phyloP scores from a whole-genome alignment of 2,113 vertebrate species.

The Crotalus helleri region DNA sequence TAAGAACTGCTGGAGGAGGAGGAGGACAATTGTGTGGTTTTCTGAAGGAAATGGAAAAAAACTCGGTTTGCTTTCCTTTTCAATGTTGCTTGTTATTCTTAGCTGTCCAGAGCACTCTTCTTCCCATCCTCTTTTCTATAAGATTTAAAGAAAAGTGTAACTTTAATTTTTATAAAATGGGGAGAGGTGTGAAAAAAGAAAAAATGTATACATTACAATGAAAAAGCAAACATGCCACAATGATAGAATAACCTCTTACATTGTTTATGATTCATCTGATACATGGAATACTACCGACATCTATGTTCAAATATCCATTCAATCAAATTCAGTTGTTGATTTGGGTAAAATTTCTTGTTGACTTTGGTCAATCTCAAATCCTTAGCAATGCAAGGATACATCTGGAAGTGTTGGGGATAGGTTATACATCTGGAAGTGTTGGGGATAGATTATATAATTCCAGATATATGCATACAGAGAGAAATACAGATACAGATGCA shows the following conservation, averaged over 20 bases:
- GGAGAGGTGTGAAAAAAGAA: too few species aligned
- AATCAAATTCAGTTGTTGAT: not conserved
- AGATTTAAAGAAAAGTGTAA: too few species aligned
- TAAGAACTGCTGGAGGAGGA: not conserved
- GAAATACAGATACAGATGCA: too few species aligned
- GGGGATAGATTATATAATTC: not conserved
- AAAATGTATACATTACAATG: not conserved
- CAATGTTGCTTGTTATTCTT: not conserved
- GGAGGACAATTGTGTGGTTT: not conserved
- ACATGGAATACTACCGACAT: not conserved
- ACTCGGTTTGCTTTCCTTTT: not conserved
- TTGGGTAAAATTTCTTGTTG: too few species aligned
- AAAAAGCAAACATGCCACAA: not conserved
- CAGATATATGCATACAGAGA: too few species aligned
- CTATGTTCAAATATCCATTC: not conserved
- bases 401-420: not conserved
- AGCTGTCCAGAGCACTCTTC: not conserved
- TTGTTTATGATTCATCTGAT: not conserved
- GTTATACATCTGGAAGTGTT: not conserved
- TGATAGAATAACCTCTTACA: not conserved
- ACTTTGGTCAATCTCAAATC: not conserved
- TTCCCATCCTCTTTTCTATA: not conserved
- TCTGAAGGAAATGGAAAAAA: not conserved
- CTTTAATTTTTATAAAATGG: too few species aligned
- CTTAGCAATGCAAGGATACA: not conserved